Conservation (phyloP, 2,113 vertebrate genomes). For the Atrichornis clamosus region DNA sequence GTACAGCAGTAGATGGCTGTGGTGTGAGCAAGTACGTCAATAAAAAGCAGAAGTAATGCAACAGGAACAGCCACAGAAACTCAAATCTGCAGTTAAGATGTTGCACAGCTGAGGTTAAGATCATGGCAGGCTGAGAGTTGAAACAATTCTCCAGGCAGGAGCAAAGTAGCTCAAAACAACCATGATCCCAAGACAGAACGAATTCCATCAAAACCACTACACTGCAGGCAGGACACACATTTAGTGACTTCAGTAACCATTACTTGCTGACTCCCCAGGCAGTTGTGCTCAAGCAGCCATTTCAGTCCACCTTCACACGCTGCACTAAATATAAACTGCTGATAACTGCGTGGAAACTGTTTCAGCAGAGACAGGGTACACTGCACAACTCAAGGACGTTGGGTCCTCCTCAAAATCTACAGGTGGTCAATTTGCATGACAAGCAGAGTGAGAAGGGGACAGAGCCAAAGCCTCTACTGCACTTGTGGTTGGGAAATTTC, state of each 20-base stretch:
- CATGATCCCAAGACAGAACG: neutral
- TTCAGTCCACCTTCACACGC: neutral
- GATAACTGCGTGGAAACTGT: neutral
- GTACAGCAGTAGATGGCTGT: neutral
- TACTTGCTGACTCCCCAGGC: neutral
- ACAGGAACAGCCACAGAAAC: neutral
- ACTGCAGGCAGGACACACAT: neutral
- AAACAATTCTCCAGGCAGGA: neutral
- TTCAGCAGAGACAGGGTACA: neutral
- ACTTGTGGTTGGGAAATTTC: neutral
- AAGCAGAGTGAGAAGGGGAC: neutral
- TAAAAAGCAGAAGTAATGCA: conserved; percentile 30
- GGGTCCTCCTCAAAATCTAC: neutral
- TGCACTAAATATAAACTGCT: conserved; percentile 28
- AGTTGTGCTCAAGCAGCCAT: neutral
- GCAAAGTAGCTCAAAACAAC: neutral
- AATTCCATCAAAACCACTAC: neutral
- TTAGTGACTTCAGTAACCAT: neutral
- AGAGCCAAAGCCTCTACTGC: neutral
- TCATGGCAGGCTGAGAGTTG: neutral
- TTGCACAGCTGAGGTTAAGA: neutral
- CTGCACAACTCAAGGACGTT: neutral
- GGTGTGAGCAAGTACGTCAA: neutral
- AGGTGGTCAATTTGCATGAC: neutral
- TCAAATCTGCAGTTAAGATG: neutral